Percentiles rank a stretch among this genome's conserved stretches.
Evolutionary conservation across 30 jellyfish, hydroid and myxozoan species (phyloP).

Genomic region (Chironex yamaguchii): DNA sequence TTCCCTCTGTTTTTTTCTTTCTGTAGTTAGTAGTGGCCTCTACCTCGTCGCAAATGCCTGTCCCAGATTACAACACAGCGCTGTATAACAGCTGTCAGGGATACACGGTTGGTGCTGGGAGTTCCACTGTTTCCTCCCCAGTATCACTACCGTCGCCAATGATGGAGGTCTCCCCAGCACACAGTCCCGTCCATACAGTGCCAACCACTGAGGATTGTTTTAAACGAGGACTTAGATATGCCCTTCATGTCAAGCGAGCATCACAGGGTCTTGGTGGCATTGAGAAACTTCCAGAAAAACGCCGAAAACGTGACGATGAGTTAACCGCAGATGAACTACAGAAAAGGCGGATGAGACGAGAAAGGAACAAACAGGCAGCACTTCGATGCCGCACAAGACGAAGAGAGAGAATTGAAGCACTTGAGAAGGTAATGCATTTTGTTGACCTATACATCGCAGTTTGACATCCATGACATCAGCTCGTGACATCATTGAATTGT

Average conservation of each 20-base stretch:
- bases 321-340: slow-evolving; percentile 85
- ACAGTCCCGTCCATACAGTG: background rate
- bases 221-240: background rate
- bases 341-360: slow-evolving; percentile 86
- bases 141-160: background rate
- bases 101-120: background rate
- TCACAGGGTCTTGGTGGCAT: background rate
- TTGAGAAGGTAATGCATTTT: slow-evolving; percentile 62
- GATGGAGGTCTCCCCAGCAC: background rate
- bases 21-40: too few relatives aligned
- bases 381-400: slow-evolving; percentile 94
- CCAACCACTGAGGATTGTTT: background rate
- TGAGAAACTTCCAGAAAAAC: background rate
- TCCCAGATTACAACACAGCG: background rate
- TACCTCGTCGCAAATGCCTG: background rate
- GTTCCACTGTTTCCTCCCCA: background rate
- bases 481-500: too few relatives aligned
- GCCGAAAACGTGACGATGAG: slow-evolving; percentile 26
- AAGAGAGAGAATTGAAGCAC: slow-evolving; percentile 89
- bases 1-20: too few relatives aligned
- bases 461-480: too few relatives aligned
- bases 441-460: background rate
- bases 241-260: background rate
- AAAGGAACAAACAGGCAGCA: slow-evolving; percentile 93
- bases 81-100: background rate